A percentile compares a stretch with the other conserved stretches of the same genome.
phyloP scores from a whole-genome alignment of 2,888 invertebrate genomes.

The Mamestra brassicae region DNA sequence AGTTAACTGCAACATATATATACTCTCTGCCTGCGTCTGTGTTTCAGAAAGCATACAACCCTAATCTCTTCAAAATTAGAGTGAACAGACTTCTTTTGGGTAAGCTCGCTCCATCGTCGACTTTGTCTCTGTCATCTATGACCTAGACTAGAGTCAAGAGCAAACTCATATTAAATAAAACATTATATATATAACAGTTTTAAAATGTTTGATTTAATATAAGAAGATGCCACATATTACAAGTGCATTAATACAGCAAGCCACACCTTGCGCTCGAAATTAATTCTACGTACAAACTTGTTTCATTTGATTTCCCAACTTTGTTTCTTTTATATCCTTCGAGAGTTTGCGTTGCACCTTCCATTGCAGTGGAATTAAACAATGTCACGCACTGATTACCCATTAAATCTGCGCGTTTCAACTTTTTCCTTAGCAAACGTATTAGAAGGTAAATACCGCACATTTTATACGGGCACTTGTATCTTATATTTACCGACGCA shows the following conservation, averaged over 20 bases:
- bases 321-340: slow-evolving; percentile 35
- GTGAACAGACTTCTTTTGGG: too few relatives aligned
- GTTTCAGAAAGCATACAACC: too few relatives aligned
- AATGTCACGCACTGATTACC: slow-evolving; percentile 52
- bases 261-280: not conserved
- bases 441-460: slow-evolving; percentile 44
- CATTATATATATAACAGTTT: too few relatives aligned
- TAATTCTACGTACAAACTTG: slow-evolving; percentile 1
- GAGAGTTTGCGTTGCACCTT: slow-evolving; percentile 38
- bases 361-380: slow-evolving; percentile 48
- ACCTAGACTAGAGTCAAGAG: too few relatives aligned
- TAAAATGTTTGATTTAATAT: not conserved
- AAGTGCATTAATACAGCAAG: not conserved
- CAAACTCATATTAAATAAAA: too few relatives aligned
- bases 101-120: too few relatives aligned
- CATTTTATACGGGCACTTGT: slow-evolving; percentile 47
- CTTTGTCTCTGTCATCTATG: too few relatives aligned
- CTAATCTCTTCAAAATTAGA: too few relatives aligned
- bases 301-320: slow-evolving; percentile 23
- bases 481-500: slow-evolving; percentile 60
- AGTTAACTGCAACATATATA: too few relatives aligned
- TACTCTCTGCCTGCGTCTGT: too few relatives aligned
- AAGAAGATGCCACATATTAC: not conserved
- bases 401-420: slow-evolving; percentile 44
- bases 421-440: slow-evolving; percentile 34